phyloP scores from a whole-genome alignment of 2,797 vertebrate species.

The Neostethus bicornis region DNA sequence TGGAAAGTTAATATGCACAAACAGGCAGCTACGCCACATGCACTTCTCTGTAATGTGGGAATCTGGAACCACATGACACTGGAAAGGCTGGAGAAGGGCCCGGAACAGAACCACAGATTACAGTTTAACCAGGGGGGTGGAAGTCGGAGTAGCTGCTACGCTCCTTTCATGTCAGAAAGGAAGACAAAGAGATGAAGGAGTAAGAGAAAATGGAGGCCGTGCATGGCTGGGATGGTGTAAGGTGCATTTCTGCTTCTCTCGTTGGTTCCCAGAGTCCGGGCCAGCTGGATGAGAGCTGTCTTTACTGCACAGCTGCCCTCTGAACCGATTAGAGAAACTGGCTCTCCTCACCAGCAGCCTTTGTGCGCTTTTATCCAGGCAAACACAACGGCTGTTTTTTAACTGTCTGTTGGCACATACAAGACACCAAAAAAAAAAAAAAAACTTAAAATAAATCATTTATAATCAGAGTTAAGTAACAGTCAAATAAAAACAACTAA shows the following conservation, averaged over 20 bases:
- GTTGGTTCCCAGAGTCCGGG: constrained; percentile 78
- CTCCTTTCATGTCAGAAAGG: constrained; percentile 36
- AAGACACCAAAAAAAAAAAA: constrained; percentile 23
- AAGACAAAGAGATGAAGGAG: constrained; percentile 24
- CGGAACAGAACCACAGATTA: constrained; percentile 68
- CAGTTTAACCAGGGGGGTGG: constrained; percentile 67
- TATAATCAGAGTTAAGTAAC: constrained; percentile 37
- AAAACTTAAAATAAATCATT: constrained; percentile 1
- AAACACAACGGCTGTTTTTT: constrained; percentile 42
- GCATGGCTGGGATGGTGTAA: constrained; percentile 60
- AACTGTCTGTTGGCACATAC: constrained; percentile 21
- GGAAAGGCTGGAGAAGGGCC: constrained; percentile 66
- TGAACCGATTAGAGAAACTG: constrained; percentile 78
- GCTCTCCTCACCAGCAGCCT: constrained; percentile 54
- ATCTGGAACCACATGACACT: constrained; percentile 71
- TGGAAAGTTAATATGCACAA: constrained; percentile 78
- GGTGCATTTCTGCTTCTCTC: constrained; percentile 65
- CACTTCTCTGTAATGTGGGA: constrained; percentile 79
- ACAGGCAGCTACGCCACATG: constrained; percentile 76
- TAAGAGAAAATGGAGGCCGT: constrained; percentile 19
- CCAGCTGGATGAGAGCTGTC: constrained; percentile 77
- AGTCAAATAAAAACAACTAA: constrained; percentile 57
- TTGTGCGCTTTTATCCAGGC: constrained; percentile 59
- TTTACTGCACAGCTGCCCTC: constrained; percentile 79
- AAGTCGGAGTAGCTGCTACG: constrained; percentile 44